Evolutionary conservation across 2,888 invertebrate species (phyloP), one percentile per base, ranked within the genome.

Genomic region (Rutpela maculata): DNA sequence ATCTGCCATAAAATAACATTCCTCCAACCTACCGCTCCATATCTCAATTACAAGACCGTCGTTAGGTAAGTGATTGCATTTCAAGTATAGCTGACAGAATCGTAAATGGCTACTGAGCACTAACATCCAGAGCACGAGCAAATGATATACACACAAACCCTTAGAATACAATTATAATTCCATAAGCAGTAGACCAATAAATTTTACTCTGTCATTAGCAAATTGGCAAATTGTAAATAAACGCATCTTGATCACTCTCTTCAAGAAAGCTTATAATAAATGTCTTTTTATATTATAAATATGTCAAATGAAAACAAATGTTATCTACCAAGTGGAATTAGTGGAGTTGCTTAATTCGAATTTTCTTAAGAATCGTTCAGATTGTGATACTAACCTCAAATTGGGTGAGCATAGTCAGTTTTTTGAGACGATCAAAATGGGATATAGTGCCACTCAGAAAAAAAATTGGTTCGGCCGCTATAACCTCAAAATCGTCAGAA

Each of bases 1-100:
- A 50, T 50, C 15, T 7, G 5, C 15, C n/a, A 50, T 50, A 50
- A n/a, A 50, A 50, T 50, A 50, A 50, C 50, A 50, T 50, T 50
- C 50, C n/a, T n/a, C 4, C 50, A 50, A 50, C n/a, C 15, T n/a
- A n/a, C 50, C 15, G 15, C n/a, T n/a, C n/a, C 50, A 50, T n/a
- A 12, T 50, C 50, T 50, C 50, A 50, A 50, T 50, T 50, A 50
- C 50, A n/a, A 50, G 50, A 50, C 50, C 50, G n/a, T 50, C 50
- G 50, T 50, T 50, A 50, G 15, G 50, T 50, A 50, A 50, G 50
- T 50, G 50, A 50, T 50, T n/a, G 50, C 50, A n/a, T 50, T 50
- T 50, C 50, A n/a, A 50, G 50, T 50, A 50, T n/a, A 50, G 50
- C 50, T 50, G 50, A 50, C 50, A 50, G 50, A 50, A 50, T 50